Conservation (phyloP, 35 echinoderm and acorn worm genomes). For the Hemicentrotus pulcherrimus region DNA sequence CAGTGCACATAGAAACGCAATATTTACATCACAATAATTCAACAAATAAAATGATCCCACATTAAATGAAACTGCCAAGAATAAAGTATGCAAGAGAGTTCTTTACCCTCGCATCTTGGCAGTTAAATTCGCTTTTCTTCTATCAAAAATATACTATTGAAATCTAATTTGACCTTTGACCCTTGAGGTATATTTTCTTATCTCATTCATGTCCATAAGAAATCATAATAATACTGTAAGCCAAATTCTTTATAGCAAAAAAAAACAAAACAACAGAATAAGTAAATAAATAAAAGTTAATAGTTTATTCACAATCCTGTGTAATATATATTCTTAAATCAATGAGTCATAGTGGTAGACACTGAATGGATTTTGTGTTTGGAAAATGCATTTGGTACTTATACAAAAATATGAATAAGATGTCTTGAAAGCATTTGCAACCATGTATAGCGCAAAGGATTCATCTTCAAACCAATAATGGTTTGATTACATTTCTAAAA, state of each 20-base stretch:
- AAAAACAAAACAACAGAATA: background rate
- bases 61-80: background rate
- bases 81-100: background rate
- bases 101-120: background rate
- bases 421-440: too few relatives aligned
- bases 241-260: background rate
- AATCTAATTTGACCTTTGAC: conserved; percentile 15
- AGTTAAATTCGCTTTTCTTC: conserved; percentile 21
- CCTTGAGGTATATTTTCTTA: conserved; percentile 30
- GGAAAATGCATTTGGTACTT: too few relatives aligned
- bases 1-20: conserved; percentile 1
- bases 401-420: too few relatives aligned
- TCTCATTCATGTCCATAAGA: background rate
- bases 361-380: too few relatives aligned
- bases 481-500: too few relatives aligned
- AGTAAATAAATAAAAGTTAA: background rate
- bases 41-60: background rate
- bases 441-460: too few relatives aligned
- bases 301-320: background rate
- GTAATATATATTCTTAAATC: background rate
- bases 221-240: conserved; percentile 25
- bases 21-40: conserved; percentile 18
- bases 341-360: background rate
- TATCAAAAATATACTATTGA: conserved; percentile 46
- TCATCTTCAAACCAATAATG: too few relatives aligned